These are phyloP conservation scores for Xylota segnis DNA, from an alignment of 2,888 invertebrate genomes.

Conservation along the genomic window DNA sequence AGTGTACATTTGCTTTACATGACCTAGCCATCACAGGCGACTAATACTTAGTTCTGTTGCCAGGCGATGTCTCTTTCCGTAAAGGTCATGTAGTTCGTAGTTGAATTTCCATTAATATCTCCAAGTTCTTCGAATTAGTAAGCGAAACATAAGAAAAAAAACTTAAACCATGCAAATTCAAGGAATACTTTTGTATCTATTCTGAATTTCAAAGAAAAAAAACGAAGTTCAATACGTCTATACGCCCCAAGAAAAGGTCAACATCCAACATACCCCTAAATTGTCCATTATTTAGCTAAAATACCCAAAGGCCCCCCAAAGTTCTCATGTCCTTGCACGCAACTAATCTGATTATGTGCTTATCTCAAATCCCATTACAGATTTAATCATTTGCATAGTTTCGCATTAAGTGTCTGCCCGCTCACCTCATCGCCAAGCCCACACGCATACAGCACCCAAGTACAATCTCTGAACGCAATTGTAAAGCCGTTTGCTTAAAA, in stretches of 20 bases:
- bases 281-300: constrained; percentile 14
- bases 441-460: neutral
- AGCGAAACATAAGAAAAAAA: too few species aligned
- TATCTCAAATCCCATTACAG: constrained; percentile 72
- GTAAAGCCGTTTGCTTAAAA: constrained; percentile 44
- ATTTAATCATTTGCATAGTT: constrained; percentile 73
- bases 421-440: constrained; percentile 3
- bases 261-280: neutral
- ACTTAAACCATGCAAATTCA: neutral
- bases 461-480: constrained; percentile 6
- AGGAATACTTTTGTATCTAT: neutral
- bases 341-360: constrained; percentile 68
- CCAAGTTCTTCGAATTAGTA: too few species aligned
- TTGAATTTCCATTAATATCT: too few species aligned
- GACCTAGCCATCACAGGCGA: too few species aligned
- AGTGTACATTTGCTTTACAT: too few species aligned
- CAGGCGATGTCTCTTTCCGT: too few species aligned
- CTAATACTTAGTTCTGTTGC: too few species aligned
- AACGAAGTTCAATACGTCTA: neutral
- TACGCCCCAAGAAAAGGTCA: neutral
- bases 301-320: constrained; percentile 13
- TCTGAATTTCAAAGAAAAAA: neutral
- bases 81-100: too few species aligned
- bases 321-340: constrained; percentile 14
- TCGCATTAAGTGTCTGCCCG: constrained; percentile 40